These are phyloP conservation scores for Nipponacmea schrenckii DNA, from an alignment of 2,888 invertebrate genomes.

Conservation along the genomic window DNA sequence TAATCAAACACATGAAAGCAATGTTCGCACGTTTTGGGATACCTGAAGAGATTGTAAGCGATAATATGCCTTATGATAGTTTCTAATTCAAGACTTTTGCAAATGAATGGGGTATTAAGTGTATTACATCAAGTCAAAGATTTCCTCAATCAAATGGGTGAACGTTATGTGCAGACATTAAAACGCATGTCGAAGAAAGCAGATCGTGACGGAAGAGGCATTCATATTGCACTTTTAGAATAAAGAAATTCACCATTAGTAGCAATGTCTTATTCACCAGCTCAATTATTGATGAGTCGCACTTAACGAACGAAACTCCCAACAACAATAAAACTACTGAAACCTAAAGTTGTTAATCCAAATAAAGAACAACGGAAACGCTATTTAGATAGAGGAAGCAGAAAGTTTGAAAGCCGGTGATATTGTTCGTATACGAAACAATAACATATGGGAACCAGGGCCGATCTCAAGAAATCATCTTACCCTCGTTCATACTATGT, in stretches of 20 bases:
- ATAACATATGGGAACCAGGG: neutral
- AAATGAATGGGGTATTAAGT: neutral
- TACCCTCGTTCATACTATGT: neutral
- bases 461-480: neutral
- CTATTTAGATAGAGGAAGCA: neutral
- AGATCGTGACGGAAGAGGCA: conserved; percentile 17
- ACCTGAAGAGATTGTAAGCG: conserved; percentile 19
- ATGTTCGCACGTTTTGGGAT: conserved; percentile 35
- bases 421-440: neutral
- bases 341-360: neutral
- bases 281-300: conserved; percentile 2
- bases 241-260: conserved; percentile 10
- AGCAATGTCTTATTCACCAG: neutral
- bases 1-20: conserved; percentile 27
- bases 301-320: neutral
- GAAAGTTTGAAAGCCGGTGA: neutral
- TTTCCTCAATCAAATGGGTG: conserved; percentile 16
- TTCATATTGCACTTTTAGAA: conserved; percentile 17
- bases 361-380: neutral
- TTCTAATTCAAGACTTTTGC: conserved; percentile 14
- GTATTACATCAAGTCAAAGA: neutral
- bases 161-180: conserved; percentile 14
- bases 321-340: neutral
- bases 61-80: conserved; percentile 16
- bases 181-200: conserved; percentile 21